Base-by-base conservation (phyloP, 1,140 invertebrate genomes). In the Leptestheria dahalacensis region DNA sequence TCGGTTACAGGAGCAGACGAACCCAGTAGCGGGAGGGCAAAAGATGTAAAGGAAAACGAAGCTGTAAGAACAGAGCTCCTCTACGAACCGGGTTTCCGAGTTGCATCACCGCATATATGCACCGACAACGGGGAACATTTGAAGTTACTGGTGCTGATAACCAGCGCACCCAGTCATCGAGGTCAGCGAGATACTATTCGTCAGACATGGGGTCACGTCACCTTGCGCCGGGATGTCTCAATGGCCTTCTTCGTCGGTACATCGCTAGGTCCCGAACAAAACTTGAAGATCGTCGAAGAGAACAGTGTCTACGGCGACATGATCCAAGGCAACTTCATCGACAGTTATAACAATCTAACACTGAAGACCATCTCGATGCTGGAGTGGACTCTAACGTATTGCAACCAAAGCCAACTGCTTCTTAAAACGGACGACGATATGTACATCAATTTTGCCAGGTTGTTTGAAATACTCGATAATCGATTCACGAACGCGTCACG, bases 391-490 rank as follows among this genome's bases (percentile, higher is more conserved):
- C 80, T 84, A 66, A 81, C 76, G 54, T 85, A 87, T 67, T 93
- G 88, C 69, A 78, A 82, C 15, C 77, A 78, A 58, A 83, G 80
- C 33, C 77, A 77, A 62, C 88, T 82, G 65, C 70, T 91, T 52
- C 74, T 92, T 25, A 91, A 93, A 74, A 90, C 86, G 0, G 88
- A 92, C 68, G 88, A 92, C 70, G 88, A 92, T 70, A 90, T 91
- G 87, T 91, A 91, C 67, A 88, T 92, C 48, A 91, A 91, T 72
- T 78, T 91, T 61, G 82, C 82, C 48, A 79, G 81, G 46, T 71
- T 91, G 48, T 71, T 90, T 28, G 70, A 70, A 6, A 88, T 90
- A 67, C 75, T 84, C 29, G 75, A 79, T 1, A 9, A 60, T 33
- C 26, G 51, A 57, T 54, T 55, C 2, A 26, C 48, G 12, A 51